Evolutionary conservation across 2,113 vertebrate species (phyloP).

Genomic region (Octodon degus): DNA sequence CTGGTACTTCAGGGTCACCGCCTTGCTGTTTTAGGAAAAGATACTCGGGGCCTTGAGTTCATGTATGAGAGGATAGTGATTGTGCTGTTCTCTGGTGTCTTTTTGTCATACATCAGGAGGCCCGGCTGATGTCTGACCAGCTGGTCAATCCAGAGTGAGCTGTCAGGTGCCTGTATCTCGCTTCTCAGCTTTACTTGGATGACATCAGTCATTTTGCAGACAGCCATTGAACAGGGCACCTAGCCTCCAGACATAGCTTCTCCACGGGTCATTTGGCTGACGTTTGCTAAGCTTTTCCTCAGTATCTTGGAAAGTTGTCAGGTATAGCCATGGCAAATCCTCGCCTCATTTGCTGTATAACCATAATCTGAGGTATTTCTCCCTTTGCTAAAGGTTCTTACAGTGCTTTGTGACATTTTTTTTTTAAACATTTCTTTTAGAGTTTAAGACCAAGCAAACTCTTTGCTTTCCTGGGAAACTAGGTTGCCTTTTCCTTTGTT

Average conservation of each 20-base stretch:
- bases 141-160: not conserved
- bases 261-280: accelerated
- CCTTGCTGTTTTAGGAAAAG: not conserved
- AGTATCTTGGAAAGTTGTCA: not conserved
- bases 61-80: not conserved
- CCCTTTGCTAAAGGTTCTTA: not conserved
- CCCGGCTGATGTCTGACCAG: not conserved
- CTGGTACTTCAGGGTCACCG: not conserved
- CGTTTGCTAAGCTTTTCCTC: not conserved
- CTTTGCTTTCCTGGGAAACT: not conserved
- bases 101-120: not conserved
- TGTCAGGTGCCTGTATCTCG: accelerated
- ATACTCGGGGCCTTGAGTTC: not conserved
- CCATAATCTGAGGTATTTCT: not conserved
- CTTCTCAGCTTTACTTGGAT: not conserved
- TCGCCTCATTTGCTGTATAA: not conserved
- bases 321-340: not conserved
- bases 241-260: not conserved
- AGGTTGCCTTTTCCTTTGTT: not conserved
- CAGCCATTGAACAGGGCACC: not conserved
- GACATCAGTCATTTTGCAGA: not conserved
- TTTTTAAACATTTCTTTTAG: not conserved
- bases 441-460: not conserved
- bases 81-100: not conserved
- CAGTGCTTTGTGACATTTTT: not conserved